Evolutionary conservation across 2,113 vertebrate genomes (phyloP).

Genomic region (Oryzias melastigma): DNA sequence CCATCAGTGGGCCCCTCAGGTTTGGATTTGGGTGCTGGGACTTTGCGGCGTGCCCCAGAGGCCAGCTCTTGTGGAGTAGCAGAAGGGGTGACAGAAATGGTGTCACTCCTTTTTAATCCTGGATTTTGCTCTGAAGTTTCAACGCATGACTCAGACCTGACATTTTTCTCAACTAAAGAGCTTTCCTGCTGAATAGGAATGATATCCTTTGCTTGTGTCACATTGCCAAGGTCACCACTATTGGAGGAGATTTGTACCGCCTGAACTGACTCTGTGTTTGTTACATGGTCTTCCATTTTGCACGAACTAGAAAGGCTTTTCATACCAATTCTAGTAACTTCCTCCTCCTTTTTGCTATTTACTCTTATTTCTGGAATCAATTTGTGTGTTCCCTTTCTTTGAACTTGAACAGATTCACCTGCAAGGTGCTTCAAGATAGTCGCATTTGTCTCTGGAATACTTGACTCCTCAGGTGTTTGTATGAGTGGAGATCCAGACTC

Average conservation of each 20-base stretch:
- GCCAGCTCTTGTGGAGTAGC: conserved; percentile 93
- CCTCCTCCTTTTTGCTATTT: conserved; percentile 7
- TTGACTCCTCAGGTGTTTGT: conserved; percentile 2
- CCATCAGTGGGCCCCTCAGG: conserved; percentile 16
- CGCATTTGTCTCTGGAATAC: conserved; percentile 1
- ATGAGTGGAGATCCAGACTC: conserved; percentile 12
- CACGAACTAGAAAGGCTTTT: conserved; percentile 1
- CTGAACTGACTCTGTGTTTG: conserved; percentile 1
- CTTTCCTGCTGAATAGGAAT: conserved; percentile 14
- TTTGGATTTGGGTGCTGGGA: conserved; percentile 81
- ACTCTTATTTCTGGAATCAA: conserved; percentile 23
- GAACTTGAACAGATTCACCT: conserved; percentile 16
- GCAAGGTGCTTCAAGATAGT: conserved; percentile 1
- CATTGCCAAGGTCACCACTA: background rate
- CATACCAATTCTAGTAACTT: background rate
- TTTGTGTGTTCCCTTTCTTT: background rate
- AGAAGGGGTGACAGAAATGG: conserved; percentile 75
- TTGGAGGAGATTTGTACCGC: background rate
- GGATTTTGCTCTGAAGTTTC: conserved; percentile 52
- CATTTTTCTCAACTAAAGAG: conserved; percentile 13
- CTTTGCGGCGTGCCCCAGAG: conserved; percentile 91
- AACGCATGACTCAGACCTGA: conserved; percentile 1
- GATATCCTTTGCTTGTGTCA: conserved; percentile 1
- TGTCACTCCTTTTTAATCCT: conserved; percentile 60
- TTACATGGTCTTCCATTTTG: conserved; percentile 15